Evolutionary conservation across 2,113 vertebrate species (phyloP), one percentile per base, ranked within the genome.

Genomic region (Platycercus adscitus): DNA sequence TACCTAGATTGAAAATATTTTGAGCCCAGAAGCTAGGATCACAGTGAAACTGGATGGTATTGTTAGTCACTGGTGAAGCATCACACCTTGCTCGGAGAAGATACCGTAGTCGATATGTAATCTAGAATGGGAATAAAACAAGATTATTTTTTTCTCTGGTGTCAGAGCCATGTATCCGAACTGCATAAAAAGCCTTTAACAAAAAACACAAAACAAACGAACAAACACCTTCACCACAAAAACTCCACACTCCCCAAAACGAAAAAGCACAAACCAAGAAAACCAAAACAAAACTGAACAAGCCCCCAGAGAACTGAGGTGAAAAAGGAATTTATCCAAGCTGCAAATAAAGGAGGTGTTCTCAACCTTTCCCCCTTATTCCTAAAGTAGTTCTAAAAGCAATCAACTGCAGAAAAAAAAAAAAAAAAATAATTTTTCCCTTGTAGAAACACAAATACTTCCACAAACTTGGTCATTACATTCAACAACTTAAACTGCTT

Each of bases 21-120:
- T 98, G 98, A 81, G 98, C 98, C 98, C 98, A 98, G 89, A 98
- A 98, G 91, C 98, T 98, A 23, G 98, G 98, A 97, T 98, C 98
- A 97, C 98, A 98, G 95, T 98, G 98, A 98, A 98, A 98, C 44
- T 98, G 98, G 89, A 98, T 98, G 77, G 95, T 98, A 50, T 97
- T 98, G 88, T 98, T 98, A 53, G 98, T 97, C 50, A 98, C 97
- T n/a, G 98, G 98, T 18, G 98, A 98, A 73, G 98, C 97, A 93
- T 98, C 98, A 95, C 98, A 98, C 81, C 98, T 97, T 46, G 98
- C 98, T 91, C 98, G 98, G 71, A 98, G 98, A 63, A 98, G 98
- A 76, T 98, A 98, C 11, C 98, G 96, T 29, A 98, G 94, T 47
- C 98, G 97, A 81, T 97, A 98, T 0, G 98, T 98, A 81, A 98